A percentile compares a stretch with the other conserved stretches of the same genome.
Conservation (phyloP, 1,140 invertebrate species). For the Chironomus tepperi region DNA sequence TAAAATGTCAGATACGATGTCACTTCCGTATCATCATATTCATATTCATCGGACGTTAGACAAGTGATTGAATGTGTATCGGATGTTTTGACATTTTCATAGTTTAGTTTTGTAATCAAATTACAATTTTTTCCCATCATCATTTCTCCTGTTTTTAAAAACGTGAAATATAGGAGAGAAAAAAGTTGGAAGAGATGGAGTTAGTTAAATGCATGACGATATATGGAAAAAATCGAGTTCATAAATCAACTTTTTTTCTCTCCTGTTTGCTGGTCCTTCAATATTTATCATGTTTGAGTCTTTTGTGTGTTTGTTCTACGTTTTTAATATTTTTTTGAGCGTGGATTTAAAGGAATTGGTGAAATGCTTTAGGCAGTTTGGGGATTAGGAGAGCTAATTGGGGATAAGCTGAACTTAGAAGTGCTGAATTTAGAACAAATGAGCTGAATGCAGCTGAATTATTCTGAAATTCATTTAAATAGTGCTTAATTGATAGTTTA, state of each 20-base stretch:
- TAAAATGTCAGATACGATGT: not conserved
- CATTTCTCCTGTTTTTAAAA: too few species aligned
- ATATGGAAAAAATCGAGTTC: not conserved
- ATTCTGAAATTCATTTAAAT: too few species aligned
- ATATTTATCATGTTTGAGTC: not conserved
- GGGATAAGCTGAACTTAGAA: too few species aligned
- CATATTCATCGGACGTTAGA: not conserved
- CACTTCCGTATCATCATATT: conserved; percentile 2
- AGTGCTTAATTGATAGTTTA: too few species aligned
- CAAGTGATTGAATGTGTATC: not conserved
- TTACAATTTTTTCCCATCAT: not conserved
- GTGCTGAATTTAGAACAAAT: too few species aligned
- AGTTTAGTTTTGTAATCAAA: conserved; percentile 7
- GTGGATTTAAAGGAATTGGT: too few species aligned
- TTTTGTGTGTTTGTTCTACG: too few species aligned
- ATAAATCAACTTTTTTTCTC: not conserved
- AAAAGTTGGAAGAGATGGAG: not conserved
- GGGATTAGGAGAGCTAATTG: too few species aligned
- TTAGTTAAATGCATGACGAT: not conserved
- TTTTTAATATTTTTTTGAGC: too few species aligned
- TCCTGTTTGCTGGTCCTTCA: not conserved
- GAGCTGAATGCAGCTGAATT: too few species aligned
- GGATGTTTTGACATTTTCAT: conserved; percentile 12
- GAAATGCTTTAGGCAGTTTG: too few species aligned
- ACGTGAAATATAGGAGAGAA: too few species aligned